Conservation (phyloP, 2,113 vertebrate species). For the Psammodynastes pulverulentus region DNA sequence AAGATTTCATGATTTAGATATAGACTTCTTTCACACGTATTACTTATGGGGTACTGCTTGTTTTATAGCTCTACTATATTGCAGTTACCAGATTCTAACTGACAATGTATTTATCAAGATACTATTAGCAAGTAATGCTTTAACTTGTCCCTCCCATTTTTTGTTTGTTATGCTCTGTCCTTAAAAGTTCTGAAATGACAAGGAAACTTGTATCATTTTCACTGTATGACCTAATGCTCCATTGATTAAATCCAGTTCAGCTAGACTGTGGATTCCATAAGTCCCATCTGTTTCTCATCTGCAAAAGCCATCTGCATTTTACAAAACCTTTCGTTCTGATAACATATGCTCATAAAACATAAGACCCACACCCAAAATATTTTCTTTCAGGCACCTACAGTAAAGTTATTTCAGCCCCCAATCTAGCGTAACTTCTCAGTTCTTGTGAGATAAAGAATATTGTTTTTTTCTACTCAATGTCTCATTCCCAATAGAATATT, state of each 20-base stretch:
- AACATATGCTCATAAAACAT: not conserved
- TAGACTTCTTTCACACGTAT: not conserved
- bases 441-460: not conserved
- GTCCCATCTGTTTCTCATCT: not conserved
- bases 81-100: not conserved
- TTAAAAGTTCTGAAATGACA: not conserved
- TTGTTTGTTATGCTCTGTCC: not conserved
- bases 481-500: not conserved
- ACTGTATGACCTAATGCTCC: not conserved
- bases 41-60: not conserved
- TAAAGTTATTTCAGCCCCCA: not conserved
- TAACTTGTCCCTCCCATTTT: not conserved
- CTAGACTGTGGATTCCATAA: not conserved
- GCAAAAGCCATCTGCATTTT: not conserved
- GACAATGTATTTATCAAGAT: not conserved
- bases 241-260: not conserved
- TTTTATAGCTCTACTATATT: not conserved
- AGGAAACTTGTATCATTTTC: not conserved
- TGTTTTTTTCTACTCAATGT: not conserved
- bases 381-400: not conserved
- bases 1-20: not conserved
- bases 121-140: not conserved
- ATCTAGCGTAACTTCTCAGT: not conserved
- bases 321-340: not conserved
- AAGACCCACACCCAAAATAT: not conserved